Evolutionary conservation across 2,113 vertebrate genomes (phyloP).

Genomic region (Gila orcuttii): DNA sequence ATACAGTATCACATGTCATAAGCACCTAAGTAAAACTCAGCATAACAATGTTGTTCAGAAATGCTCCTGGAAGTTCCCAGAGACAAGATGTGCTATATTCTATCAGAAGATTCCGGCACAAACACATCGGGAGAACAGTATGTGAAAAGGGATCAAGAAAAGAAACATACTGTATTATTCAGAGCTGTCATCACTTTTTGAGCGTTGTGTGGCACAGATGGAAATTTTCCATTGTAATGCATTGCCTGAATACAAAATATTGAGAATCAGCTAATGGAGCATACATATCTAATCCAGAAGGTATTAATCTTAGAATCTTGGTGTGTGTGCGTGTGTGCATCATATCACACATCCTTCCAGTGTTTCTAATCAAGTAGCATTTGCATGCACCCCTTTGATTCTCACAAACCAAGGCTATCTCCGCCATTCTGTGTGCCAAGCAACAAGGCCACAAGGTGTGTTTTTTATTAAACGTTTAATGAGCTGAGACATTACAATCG

Average conservation of each 20-base stretch:
- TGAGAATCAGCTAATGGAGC: conserved; percentile 17
- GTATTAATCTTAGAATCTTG: conserved; percentile 4
- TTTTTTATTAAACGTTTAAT: conserved; percentile 72
- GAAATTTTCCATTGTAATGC: conserved; percentile 31
- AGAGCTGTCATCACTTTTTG: conserved; percentile 8
- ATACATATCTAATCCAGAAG: conserved; percentile 24
- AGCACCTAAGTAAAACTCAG: not conserved
- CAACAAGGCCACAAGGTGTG: conserved; percentile 63
- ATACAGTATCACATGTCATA: not conserved
- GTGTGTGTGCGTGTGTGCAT: not conserved
- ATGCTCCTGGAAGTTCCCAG: not conserved
- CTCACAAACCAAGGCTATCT: conserved; percentile 51
- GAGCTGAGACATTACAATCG: conserved; percentile 66
- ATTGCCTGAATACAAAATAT: conserved; percentile 21
- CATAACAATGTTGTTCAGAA: not conserved
- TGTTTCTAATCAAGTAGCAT: conserved; percentile 48
- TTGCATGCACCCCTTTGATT: conserved; percentile 66
- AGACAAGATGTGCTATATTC: not conserved
- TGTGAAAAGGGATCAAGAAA: conserved; percentile 10
- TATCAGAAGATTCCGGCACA: not conserved
- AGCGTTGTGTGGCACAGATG: conserved; percentile 34
- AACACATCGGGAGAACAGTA: conserved; percentile 14
- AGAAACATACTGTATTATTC: not conserved
- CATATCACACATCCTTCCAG: conserved; percentile 5
- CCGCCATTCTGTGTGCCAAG: conserved; percentile 67